Conservation (phyloP, 2,888 invertebrate species). For the Furcula furcula region DNA sequence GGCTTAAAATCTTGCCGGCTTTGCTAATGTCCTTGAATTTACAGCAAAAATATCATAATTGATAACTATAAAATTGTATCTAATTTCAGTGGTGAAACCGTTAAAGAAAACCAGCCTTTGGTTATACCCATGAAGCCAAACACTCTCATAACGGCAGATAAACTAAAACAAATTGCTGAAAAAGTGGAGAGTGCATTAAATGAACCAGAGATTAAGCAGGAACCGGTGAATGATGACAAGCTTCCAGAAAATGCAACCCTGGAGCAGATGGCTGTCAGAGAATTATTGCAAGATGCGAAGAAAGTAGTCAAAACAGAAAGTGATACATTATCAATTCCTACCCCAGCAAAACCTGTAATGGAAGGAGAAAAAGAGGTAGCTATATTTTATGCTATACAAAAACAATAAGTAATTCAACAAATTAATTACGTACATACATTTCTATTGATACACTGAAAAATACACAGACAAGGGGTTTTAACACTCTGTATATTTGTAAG, state of each 20-base stretch:
- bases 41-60: too few relatives aligned
- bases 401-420: too few relatives aligned
- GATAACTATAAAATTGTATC: too few relatives aligned
- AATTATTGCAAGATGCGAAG: conserved; percentile 84
- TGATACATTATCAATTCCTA: conserved; percentile 74
- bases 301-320: conserved; percentile 56
- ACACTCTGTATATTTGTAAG: too few relatives aligned
- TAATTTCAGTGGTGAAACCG: conserved; percentile 74
- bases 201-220: conserved; percentile 54
- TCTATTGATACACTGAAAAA: too few relatives aligned
- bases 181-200: conserved; percentile 76
- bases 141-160: conserved; percentile 77
- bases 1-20: too few relatives aligned
- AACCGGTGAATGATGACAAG: conserved; percentile 36
- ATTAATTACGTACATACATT: too few relatives aligned
- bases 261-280: conserved; percentile 88
- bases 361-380: conserved; percentile 84
- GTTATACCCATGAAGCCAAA: conserved; percentile 85
- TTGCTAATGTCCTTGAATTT: too few relatives aligned
- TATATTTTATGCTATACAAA: too few relatives aligned
- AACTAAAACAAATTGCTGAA: conserved; percentile 70
- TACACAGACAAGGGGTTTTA: too few relatives aligned
- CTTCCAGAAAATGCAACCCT: conserved; percentile 49
- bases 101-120: conserved; percentile 78
- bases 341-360: conserved; percentile 78